Percentiles rank a stretch among this genome's conserved stretches.
These are phyloP conservation scores for Eilema depressum DNA, from an alignment of 2,888 invertebrate genomes.

Conservation along the genomic window DNA sequence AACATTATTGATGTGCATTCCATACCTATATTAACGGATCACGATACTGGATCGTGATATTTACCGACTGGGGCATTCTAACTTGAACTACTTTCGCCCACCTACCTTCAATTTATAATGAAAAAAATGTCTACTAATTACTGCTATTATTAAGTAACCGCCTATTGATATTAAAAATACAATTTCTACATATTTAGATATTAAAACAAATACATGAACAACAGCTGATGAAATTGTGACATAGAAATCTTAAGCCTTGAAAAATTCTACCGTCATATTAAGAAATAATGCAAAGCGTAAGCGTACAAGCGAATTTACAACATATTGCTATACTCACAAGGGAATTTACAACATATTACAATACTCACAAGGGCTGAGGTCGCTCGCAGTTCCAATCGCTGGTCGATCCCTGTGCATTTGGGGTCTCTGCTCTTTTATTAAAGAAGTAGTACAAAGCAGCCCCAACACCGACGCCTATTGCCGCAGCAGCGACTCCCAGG, in stretches of 20 bases:
- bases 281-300: constrained; percentile 43
- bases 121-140: neutral
- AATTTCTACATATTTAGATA: neutral
- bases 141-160: neutral
- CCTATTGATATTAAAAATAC: neutral
- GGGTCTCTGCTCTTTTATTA: constrained; percentile 70
- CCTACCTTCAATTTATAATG: neutral
- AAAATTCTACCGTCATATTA: constrained; percentile 21
- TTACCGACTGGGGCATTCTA: neutral
- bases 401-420: constrained; percentile 68
- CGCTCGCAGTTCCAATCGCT: constrained; percentile 66
- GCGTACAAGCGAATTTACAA: constrained; percentile 30
- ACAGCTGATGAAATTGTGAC: neutral
- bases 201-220: neutral
- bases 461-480: constrained; percentile 79
- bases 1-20: too few species aligned
- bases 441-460: constrained; percentile 81
- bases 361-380: constrained; percentile 66
- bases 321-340: constrained; percentile 61
- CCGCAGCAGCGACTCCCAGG: constrained; percentile 76
- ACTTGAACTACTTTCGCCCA: neutral
- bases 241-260: constrained; percentile 16
- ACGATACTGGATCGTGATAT: too few species aligned
- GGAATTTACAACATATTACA: constrained; percentile 33
- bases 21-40: too few species aligned